Percentiles rank a stretch among this genome's conserved stretches.
These are phyloP conservation scores for Martes flavigula DNA, from an alignment of 2,797 vertebrate species.

Conservation along the genomic window DNA sequence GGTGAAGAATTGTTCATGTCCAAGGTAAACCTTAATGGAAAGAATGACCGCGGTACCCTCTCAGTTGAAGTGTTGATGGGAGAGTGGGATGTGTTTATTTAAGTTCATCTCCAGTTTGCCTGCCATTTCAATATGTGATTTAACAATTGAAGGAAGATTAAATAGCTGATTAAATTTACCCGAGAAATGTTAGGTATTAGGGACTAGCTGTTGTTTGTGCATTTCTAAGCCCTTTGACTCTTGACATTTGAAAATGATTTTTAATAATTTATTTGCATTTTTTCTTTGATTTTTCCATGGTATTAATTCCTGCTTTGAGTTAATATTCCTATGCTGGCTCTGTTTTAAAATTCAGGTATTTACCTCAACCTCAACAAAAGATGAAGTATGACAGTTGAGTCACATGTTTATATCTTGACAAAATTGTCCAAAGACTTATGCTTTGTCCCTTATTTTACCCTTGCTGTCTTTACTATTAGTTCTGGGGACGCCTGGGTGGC, in stretches of 20 bases:
- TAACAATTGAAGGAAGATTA: conserved; percentile 52
- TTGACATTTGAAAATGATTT: conserved; percentile 62
- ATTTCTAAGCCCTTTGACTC: conserved; percentile 55
- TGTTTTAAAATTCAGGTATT: conserved; percentile 31
- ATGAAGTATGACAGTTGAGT: conserved; percentile 14
- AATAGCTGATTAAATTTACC: conserved; percentile 66
- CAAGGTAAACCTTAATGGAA: conserved; percentile 18
- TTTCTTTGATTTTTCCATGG: conserved; percentile 22
- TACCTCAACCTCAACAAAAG: conserved; percentile 15
- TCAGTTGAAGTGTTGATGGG: conserved; percentile 57
- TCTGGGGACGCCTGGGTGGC: no score
- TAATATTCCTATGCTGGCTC: conserved; percentile 36
- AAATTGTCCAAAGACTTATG: background rate
- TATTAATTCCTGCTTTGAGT: conserved; percentile 18
- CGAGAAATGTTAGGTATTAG: conserved; percentile 36
- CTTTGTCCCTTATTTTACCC: background rate
- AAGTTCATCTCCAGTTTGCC: conserved; percentile 61
- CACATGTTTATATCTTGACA: conserved; percentile 34
- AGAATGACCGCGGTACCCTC: background rate
- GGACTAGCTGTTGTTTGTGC: background rate
- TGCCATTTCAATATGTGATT: conserved; percentile 65
- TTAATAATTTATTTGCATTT: conserved; percentile 17
- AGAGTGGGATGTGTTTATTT: conserved; percentile 63
- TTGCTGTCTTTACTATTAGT: conserved; percentile 15
- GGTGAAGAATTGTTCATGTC: background rate